These are phyloP conservation scores for Chionis minor DNA, from an alignment of 2,113 vertebrate species.

Conservation along the genomic window DNA sequence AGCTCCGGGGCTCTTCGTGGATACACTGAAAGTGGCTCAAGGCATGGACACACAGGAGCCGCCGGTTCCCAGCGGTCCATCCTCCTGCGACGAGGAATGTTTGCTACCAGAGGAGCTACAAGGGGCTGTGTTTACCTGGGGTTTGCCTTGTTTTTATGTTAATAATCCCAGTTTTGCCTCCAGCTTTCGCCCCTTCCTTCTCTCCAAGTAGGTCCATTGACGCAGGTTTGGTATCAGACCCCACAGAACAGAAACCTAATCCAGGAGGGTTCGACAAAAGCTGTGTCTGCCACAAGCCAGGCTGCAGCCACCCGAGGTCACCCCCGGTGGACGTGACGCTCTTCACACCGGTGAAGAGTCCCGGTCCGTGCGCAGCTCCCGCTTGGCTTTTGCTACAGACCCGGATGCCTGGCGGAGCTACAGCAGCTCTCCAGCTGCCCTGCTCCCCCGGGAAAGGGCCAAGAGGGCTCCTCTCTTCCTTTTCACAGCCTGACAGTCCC, in stretches of 20 bases:
- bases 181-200: neutral
- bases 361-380: fast-evolving
- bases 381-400: neutral
- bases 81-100: neutral
- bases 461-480: neutral
- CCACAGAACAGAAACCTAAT: neutral
- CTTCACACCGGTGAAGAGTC: neutral
- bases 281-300: neutral
- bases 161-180: neutral
- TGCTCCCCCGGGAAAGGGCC: neutral
- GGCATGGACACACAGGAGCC: neutral
- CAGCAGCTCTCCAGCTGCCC: neutral
- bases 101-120: neutral
- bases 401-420: neutral
- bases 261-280: neutral
- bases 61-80: neutral
- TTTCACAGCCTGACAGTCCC: neutral
- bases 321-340: neutral
- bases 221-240: neutral
- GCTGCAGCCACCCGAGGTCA: neutral
- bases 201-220: neutral
- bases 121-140: neutral
- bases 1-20: neutral
- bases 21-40: neutral
- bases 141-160: neutral